Base-by-base conservation (phyloP, 2,888 invertebrate genomes). In the Chloroclystis v-ata region DNA sequence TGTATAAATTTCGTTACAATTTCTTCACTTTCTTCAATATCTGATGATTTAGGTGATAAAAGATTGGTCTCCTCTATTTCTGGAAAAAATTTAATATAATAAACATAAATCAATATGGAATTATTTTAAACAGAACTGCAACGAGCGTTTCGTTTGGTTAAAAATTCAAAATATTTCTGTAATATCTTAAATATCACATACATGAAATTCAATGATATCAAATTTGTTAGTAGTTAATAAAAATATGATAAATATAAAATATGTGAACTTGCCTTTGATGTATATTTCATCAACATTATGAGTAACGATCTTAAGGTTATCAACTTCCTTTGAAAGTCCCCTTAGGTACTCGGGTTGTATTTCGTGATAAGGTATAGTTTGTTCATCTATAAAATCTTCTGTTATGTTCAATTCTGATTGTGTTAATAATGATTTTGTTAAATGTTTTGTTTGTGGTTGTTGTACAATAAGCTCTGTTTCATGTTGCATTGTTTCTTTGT, bases 1-100 rank as follows among this genome's bases (percentile, higher is more conserved):
- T 83, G 78, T 56, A 89, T 75, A 59, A 91, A 91, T 72, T 89
- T 90, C 1, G 90, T 91, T 28, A 91, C 69, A 11, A 90, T 90
- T 82, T 91, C 91, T 73, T 90, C 89, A 32, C 85, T 82, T 83
- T 90, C 90, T 76, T 90, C 86, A 29, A 78, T 55, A 45, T 89
- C 88, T 4, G 82, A 87, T 50, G 79, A 77, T 20, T 20, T 20
- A 20, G 20, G 20, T 20, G 20, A 20, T 20, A 20, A 5, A 4
- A 4, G 3, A 20, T 5, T 20, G 20, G 3, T 20, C 2, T 20
- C 20, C 2, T 2, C 3, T 20, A 4, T 20, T 4, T 20, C 20
- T 20, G 20, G n/a, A n/a, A n/a, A 20, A 20, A 20, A 4, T 20
- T 20, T 20, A 5, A 20, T 20, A 2, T 4, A 20, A 20, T 61